Percentiles rank a stretch among this genome's conserved stretches.
phyloP scores from a whole-genome alignment of 2,888 invertebrate species.

The Drosophila leonis region DNA sequence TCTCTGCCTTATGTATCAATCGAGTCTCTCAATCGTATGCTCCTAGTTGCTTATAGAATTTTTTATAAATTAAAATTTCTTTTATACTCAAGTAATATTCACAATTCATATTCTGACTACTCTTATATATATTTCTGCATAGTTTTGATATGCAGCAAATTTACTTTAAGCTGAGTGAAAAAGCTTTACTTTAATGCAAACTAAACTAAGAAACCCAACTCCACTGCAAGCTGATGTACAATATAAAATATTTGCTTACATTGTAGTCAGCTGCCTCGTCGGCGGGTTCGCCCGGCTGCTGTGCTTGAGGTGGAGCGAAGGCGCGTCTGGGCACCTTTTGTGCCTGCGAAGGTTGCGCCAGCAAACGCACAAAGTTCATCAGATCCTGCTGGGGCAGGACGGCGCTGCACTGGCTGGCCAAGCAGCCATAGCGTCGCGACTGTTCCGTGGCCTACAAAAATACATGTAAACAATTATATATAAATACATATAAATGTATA shows the following conservation, averaged over 20 bases:
- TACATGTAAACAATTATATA: not conserved
- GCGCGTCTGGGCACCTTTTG: conserved; percentile 85
- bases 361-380: conserved; percentile 91
- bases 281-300: conserved; percentile 81
- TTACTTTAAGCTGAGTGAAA: too few species aligned
- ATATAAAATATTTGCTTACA: conserved; percentile 83
- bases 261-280: conserved; percentile 86
- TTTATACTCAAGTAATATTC: too few species aligned
- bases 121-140: too few species aligned
- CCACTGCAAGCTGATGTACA: too few species aligned
- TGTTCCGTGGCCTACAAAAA: conserved; percentile 90
- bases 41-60: too few species aligned
- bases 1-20: too few species aligned
- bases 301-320: conserved; percentile 90
- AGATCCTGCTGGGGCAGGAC: conserved; percentile 87
- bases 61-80: too few species aligned
- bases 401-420: conserved; percentile 91
- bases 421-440: conserved; percentile 92
- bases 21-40: too few species aligned
- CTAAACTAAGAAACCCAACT: not conserved
- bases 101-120: too few species aligned
- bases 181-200: too few species aligned
- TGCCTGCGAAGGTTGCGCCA: conserved; percentile 87
- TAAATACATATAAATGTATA: not conserved
- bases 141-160: too few species aligned